Conservation (phyloP, 2,113 vertebrate species). For the Phrynosoma blainvillii region DNA sequence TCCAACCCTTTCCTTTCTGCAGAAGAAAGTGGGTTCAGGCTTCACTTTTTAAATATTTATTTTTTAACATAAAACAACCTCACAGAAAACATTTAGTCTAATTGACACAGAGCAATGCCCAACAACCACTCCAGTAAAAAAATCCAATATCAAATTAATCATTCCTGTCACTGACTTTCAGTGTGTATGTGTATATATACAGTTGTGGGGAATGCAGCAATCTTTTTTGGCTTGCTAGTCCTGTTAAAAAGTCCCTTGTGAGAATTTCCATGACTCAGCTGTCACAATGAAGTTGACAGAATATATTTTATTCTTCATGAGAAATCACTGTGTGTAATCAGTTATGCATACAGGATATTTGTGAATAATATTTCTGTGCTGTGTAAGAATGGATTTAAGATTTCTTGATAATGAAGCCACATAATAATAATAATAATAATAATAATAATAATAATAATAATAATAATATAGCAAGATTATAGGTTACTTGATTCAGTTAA, state of each 20-base stretch:
- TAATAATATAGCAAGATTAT: conserved; percentile 2
- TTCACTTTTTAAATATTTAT: not conserved
- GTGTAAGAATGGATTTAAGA: not conserved
- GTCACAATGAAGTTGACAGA: conserved; percentile 1
- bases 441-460: conserved; percentile 6
- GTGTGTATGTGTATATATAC: too few species aligned
- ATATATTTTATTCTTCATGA: not conserved
- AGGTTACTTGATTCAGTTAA: conserved; percentile 45
- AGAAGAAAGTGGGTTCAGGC: not conserved
- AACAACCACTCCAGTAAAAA: not conserved
- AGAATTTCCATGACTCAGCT: not conserved
- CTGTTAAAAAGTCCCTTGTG: not conserved
- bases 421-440: conserved; percentile 15
- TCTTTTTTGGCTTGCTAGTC: not conserved
- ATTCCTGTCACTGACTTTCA: not conserved
- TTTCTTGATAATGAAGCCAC: not conserved
- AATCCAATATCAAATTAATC: not conserved
- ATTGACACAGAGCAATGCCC: not conserved
- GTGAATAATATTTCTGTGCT: not conserved
- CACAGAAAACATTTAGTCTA: not conserved
- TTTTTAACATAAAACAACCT: too few species aligned
- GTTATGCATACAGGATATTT: not conserved
- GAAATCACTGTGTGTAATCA: not conserved
- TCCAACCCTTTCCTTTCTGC: not conserved
- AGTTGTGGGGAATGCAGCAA: not conserved